phyloP scores from a whole-genome alignment of 2,797 vertebrate species.

The Phoebastria nigripes region DNA sequence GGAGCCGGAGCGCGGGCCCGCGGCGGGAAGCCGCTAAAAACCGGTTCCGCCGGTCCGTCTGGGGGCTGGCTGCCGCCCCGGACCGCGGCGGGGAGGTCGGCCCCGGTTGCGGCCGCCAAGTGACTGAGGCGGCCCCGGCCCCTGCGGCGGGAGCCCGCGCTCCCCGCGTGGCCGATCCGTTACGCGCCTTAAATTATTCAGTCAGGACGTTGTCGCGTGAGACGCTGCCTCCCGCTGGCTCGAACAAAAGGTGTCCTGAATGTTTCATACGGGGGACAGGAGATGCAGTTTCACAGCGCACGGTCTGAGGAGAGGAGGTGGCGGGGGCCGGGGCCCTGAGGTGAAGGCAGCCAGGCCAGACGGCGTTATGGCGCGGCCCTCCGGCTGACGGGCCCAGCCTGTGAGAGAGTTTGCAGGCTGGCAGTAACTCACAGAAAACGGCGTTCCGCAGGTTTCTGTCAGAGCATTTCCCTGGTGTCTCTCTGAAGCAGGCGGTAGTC shows the following conservation, averaged over 20 bases:
- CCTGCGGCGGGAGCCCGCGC: too few species aligned
- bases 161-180: neutral
- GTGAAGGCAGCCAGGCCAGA: neutral
- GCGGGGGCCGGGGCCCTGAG: neutral
- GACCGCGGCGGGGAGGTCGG: neutral
- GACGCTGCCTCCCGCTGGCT: neutral
- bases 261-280: neutral
- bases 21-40: neutral
- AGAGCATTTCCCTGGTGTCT: accelerated
- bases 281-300: neutral
- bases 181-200: neutral
- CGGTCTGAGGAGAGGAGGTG: neutral
- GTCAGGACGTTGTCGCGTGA: neutral
- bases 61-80: too few species aligned
- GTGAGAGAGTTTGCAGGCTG: neutral
- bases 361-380: neutral
- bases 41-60: accelerated
- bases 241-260: neutral
- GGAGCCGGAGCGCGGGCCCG: neutral
- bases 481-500: neutral
- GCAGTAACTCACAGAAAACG: accelerated
- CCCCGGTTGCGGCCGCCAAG: neutral
- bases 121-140: neutral
- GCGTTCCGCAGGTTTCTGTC: neutral
- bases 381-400: too few species aligned